Evolutionary conservation across 2,797 vertebrate species (phyloP).

Genomic region (Lithobates sylvaticus): DNA sequence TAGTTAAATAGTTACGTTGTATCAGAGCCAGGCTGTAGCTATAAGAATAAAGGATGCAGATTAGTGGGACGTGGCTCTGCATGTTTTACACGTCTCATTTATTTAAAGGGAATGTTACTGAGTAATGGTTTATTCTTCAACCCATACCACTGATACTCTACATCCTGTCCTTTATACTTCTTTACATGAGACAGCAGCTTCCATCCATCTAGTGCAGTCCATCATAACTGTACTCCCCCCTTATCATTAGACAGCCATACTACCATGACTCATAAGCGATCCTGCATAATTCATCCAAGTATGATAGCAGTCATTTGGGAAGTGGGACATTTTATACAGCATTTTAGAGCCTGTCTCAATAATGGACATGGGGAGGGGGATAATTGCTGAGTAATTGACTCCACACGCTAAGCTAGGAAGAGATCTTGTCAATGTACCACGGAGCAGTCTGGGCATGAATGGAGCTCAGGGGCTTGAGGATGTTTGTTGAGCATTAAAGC

Average conservation of each 20-base stretch:
- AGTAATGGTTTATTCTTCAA: neutral
- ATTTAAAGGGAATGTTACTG: neutral
- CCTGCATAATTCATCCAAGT: neutral
- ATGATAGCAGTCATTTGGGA: neutral
- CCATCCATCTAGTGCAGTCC: neutral
- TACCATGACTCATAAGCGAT: neutral
- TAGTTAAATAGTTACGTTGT: neutral
- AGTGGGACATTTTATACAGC: neutral
- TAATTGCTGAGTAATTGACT: conserved; percentile 8
- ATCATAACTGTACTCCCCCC: neutral
- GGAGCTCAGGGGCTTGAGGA: conserved; percentile 35
- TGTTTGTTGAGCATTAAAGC: conserved; percentile 46
- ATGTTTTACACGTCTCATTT: neutral
- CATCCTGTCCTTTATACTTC: neutral
- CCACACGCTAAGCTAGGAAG: neutral
- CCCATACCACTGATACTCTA: neutral
- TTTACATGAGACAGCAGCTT: neutral
- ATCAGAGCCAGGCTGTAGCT: neutral
- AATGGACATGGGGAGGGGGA: neutral
- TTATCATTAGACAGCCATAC: neutral
- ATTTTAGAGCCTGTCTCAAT: neutral
- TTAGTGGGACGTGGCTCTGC: conserved; percentile 16
- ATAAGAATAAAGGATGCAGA: neutral
- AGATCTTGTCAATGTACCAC: neutral
- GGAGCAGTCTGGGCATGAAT: conserved; percentile 52